Percentiles rank a stretch among this genome's conserved stretches.
These are phyloP conservation scores for Eupithecia subfuscata DNA, from an alignment of 2,888 invertebrate species.

Conservation along the genomic window DNA sequence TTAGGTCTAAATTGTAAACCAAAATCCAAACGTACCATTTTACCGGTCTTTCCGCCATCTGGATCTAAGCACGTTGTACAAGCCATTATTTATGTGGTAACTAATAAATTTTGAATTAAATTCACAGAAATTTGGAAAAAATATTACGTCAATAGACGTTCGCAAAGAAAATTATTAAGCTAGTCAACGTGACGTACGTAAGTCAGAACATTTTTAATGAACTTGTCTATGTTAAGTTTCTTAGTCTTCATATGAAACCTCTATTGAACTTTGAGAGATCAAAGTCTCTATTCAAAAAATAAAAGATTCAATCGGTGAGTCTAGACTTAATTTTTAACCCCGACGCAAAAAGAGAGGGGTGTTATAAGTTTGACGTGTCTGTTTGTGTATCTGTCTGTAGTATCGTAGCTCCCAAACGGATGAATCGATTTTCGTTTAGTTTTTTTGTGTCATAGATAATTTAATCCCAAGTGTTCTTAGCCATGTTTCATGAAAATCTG, in stretches of 20 bases:
- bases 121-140: slow-evolving; percentile 36
- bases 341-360: too few species aligned
- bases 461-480: too few species aligned
- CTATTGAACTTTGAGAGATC: neutral
- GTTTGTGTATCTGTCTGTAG: too few species aligned
- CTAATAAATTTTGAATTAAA: slow-evolving; percentile 31
- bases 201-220: neutral
- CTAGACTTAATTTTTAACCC: too few species aligned
- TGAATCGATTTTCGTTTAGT: too few species aligned
- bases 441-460: too few species aligned
- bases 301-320: too few species aligned
- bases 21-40: slow-evolving; percentile 51
- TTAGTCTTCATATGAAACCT: neutral
- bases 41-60: slow-evolving; percentile 56
- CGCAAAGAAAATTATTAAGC: slow-evolving; percentile 10
- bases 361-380: too few species aligned
- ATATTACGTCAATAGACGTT: slow-evolving; percentile 10
- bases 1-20: neutral
- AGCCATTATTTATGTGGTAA: slow-evolving; percentile 56
- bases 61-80: slow-evolving; percentile 63
- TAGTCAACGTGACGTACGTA: slow-evolving; percentile 36
- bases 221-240: neutral
- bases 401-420: too few species aligned
- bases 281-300: too few species aligned
- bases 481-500: too few species aligned